A percentile compares a stretch with the other conserved stretches of the same genome.
These are phyloP conservation scores for Pammene fasciana DNA, from an alignment of 2,888 invertebrate species.

Conservation along the genomic window DNA sequence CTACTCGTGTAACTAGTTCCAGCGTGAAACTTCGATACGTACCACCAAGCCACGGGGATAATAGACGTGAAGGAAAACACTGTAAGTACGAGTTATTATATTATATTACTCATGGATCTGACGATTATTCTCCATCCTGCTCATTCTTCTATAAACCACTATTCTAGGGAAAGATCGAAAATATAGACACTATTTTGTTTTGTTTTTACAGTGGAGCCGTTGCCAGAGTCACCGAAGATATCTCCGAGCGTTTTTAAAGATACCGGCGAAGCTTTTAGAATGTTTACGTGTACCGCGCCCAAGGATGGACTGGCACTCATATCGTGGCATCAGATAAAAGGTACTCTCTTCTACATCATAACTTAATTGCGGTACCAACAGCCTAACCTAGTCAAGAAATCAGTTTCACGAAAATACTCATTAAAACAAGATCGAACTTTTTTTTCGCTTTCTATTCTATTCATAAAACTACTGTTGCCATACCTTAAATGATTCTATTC, in stretches of 20 bases:
- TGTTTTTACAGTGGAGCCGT: background rate
- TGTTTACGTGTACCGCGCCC: background rate
- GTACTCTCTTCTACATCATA: background rate
- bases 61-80: background rate
- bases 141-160: background rate
- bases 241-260: background rate
- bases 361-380: too few species aligned
- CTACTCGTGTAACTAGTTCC: background rate
- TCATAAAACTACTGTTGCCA: too few species aligned
- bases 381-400: too few species aligned
- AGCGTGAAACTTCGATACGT: background rate
- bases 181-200: background rate
- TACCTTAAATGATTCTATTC: too few species aligned
- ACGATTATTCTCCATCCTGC: too few species aligned
- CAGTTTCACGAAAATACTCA: too few species aligned
- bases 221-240: background rate
- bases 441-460: too few species aligned
- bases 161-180: too few species aligned
- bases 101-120: too few species aligned
- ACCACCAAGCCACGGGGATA: background rate
- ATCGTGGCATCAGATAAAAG: conserved; percentile 12
- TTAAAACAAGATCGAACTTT: too few species aligned
- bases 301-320: background rate
- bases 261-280: background rate
- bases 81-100: background rate